Conservation (phyloP, 2,797 vertebrate genomes). For the Gymnodraco acuticeps region DNA sequence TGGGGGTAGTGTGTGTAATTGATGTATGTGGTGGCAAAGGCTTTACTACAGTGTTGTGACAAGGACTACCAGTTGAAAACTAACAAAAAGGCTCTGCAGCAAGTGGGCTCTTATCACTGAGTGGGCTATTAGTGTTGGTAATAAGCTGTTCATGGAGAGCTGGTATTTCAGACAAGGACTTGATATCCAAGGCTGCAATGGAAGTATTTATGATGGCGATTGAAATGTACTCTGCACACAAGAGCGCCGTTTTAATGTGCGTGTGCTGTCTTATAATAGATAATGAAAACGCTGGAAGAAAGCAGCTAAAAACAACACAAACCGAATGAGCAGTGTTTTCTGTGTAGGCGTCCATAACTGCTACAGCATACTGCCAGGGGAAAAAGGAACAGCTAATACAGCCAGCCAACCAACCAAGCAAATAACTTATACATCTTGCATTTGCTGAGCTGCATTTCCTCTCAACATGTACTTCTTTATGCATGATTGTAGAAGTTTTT, state of each 20-base stretch:
- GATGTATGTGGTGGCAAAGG: conserved; percentile 3
- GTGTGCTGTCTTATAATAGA: conserved; percentile 52
- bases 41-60: conserved; percentile 18
- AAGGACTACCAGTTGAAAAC: conserved; percentile 57
- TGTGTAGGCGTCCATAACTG: conserved; percentile 67
- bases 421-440: conserved; percentile 27
- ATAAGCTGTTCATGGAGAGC: conserved; percentile 72
- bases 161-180: conserved; percentile 73
- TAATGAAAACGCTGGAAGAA: conserved; percentile 61
- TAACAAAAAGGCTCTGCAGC: conserved; percentile 56
- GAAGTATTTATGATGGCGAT: conserved; percentile 62
- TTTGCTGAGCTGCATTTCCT: conserved; percentile 24
- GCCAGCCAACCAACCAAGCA: conserved; percentile 19
- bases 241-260: conserved; percentile 45
- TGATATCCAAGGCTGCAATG: conserved; percentile 61
- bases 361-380: conserved; percentile 48
- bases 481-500: conserved; percentile 7
- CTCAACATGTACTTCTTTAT: conserved; percentile 20
- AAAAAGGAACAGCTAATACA: conserved; percentile 34
- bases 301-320: conserved; percentile 61
- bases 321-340: conserved; percentile 53
- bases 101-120: conserved; percentile 76
- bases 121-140: conserved; percentile 74
- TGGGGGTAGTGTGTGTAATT: background rate
- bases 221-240: conserved; percentile 62